Evolutionary conservation across 2,113 vertebrate genomes (phyloP), one percentile per base, ranked within the genome.

Genomic region (Himantopus leucocephalus): DNA sequence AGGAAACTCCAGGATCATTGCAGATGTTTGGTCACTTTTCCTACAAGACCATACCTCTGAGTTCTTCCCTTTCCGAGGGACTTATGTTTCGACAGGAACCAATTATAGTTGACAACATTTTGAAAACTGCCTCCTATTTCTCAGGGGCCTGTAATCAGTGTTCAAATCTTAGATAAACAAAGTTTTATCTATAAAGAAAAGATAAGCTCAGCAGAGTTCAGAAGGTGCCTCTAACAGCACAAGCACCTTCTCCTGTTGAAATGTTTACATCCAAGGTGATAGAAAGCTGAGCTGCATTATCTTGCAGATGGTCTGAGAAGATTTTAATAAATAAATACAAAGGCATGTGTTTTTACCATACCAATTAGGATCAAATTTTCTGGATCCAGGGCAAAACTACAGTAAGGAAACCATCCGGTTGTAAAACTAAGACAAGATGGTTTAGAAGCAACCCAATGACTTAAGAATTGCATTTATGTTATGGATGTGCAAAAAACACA

Each of bases 111-210:
- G 48, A 72, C 73, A 89, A 5, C 48, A 55, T 93, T 96, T 97
- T 88, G 20, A 86, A 96, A 96, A 74, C 82, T 81, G 70, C 73
- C 91, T 95, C 71, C 34, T 91, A 0, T 81, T 92, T 94, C 91
- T 92, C 70, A 72, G 66, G 50, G 83, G 12, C 77, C 58, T 85
- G 35, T 89, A 77, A 82, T 96, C 83, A 47, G 35, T 70, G 82
- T 60, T 94, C 91, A 96, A 79, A 97, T 96, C 85, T 92, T 66
- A 91, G 62, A 41, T 78, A 87, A 93, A 73, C 60, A 77, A 87
- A 94, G 83, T 67, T 89, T 94, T 5, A 37, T 85, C 89, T 88
- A 21, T 82, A 83, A 95, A 95, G 92, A 92, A 95, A 79, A 86
- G 67, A 85, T 76, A 86, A 76, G 81, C 91, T 80, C 76, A 88